A percentile compares a stretch with the other conserved stretches of the same genome.
Conservation (phyloP, 2,113 vertebrate genomes). For the cattle (Bos taurus) region ARS-UCD2.0 NC_037328.1:95204501-95205000, state of each 20-base stretch:
- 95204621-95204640: slow-evolving; percentile 25
- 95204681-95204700: slow-evolving; percentile 3
- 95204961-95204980: background rate
- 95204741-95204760: background rate
- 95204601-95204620: slow-evolving; percentile 51
- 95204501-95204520: background rate
- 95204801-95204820: slow-evolving; percentile 74
- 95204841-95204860: slow-evolving; percentile 74
- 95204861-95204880: slow-evolving; percentile 58
- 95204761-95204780: slow-evolving; percentile 33
- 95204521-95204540: background rate
- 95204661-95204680: slow-evolving; percentile 31
- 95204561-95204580: slow-evolving; percentile 26
- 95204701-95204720: background rate
- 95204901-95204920: background rate
- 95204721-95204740: slow-evolving; percentile 20
- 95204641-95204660: slow-evolving; percentile 29
- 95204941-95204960: background rate
- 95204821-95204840: slow-evolving; percentile 74
- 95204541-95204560: slow-evolving; percentile 18
- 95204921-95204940: background rate
- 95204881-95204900: background rate
- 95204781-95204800: slow-evolving; percentile 62
- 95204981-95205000: background rate
- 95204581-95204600: slow-evolving; percentile 69